Percentiles rank a stretch among this genome's conserved stretches.
phyloP scores from a whole-genome alignment of 2,797 vertebrate species.

The Ctenochaetus hawaiiensis region DNA sequence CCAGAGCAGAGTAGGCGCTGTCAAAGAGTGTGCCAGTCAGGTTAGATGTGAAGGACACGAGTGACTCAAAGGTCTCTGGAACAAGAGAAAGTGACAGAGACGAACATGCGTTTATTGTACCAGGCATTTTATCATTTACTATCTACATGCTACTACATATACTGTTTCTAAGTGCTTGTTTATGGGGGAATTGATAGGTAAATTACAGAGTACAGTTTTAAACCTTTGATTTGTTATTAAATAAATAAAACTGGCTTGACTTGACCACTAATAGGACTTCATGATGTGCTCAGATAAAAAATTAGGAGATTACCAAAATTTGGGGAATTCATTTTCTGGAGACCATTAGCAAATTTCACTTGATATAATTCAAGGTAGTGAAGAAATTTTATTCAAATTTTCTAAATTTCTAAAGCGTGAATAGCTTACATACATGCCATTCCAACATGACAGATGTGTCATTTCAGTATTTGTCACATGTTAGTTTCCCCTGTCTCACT shows the following conservation, averaged over 20 bases:
- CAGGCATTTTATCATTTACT: too few relatives aligned
- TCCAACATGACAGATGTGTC: constrained; percentile 1
- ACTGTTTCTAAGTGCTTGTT: too few relatives aligned
- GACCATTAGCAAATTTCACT: too few relatives aligned
- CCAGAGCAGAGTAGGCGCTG: constrained; percentile 87
- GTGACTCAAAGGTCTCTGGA: constrained; percentile 90
- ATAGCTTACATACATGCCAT: background rate
- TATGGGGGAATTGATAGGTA: too few relatives aligned
- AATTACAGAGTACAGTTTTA: too few relatives aligned
- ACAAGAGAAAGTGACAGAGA: constrained; percentile 23
- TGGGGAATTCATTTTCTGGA: background rate
- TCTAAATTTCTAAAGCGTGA: background rate
- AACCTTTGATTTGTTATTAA: too few relatives aligned
- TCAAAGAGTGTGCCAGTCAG: constrained; percentile 90
- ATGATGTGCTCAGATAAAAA: background rate
- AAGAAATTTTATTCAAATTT: too few relatives aligned
- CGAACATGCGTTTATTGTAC: background rate
- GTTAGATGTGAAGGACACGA: constrained; percentile 90
- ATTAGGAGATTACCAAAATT: background rate
- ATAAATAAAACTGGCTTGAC: too few relatives aligned
- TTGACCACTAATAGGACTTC: too few relatives aligned
- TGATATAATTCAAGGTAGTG: too few relatives aligned
- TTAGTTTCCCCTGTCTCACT: constrained; percentile 7
- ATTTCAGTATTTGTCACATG: constrained; percentile 10
- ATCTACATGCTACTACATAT: too few relatives aligned